Evolutionary conservation across 1,140 invertebrate species (phyloP), one percentile per base, ranked within the genome.

Genomic region (Pseudomyrmex pallidus): DNA sequence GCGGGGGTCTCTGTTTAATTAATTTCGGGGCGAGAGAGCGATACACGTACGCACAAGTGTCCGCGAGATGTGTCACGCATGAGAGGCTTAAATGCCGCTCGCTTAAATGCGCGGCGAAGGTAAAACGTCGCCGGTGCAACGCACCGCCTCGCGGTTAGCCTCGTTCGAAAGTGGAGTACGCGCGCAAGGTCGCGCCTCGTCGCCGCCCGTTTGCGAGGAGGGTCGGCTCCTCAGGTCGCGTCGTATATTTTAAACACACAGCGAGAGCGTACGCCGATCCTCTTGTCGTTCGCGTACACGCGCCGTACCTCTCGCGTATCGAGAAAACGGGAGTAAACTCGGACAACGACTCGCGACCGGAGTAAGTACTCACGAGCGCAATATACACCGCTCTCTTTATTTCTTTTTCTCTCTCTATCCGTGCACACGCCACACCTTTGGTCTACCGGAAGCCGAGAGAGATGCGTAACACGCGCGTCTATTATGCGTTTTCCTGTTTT

Each of bases 161-260:
- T 84, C 74, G 48, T 84, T 80, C 62, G 82, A 80, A 85, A 85
- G 80, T 85, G 67, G 84, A 83, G 73, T 85, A 85, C 54, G 63
- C 52, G 66, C 70, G 77, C 84, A 85, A 85, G 84, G 84, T 85
- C 84, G 78, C 35, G 35, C 35, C 35, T 35, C 35, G 35, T 35
- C 35, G 35, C 35, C 35, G 35, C 35, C 35, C 35, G 35, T 35
- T 35, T 35, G 35, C 35, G 35, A 35, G 35, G 35, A 35, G 35
- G 35, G 35, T 35, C 35, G 5, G 35, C 35, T 35, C 35, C 35
- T 35, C 35, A 35, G 35, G 35, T 35, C 35, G 35, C 5, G 35
- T 35, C 35, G 35, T 35, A 35, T 35, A 35, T 35, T 35, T 35
- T 35, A 7, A 35, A 35, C 25, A 25, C 25, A 25, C 35, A 35